Evolutionary conservation across 2,888 invertebrate genomes (phyloP).

Genomic region (Helobdella robusta): DNA sequence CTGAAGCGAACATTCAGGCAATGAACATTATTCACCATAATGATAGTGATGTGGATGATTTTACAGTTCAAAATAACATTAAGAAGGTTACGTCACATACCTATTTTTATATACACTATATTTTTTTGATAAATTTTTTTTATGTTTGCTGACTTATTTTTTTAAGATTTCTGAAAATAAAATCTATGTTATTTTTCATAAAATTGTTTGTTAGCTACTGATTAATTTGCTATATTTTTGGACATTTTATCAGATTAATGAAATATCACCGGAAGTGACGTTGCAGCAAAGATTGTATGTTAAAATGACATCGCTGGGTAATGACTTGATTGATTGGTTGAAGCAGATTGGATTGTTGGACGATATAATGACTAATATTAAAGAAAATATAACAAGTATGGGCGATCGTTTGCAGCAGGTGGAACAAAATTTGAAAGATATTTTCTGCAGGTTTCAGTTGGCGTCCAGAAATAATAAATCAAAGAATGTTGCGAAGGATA

Average conservation of each 20-base stretch:
- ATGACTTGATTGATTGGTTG: slow-evolving; percentile 4
- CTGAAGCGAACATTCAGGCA: not conserved
- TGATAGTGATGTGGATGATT: no score
- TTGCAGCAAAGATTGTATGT: not conserved
- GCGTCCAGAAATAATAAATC: no score
- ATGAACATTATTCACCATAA: no score
- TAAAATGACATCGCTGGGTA: not conserved
- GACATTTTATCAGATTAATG: not conserved
- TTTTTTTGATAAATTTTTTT: not conserved
- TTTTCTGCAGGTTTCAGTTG: no score
- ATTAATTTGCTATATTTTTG: not conserved
- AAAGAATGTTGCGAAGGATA: slow-evolving; percentile 3
- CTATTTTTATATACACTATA: not conserved
- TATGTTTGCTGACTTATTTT: not conserved
- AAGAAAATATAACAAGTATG: not conserved
- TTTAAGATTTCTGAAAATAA: not conserved
- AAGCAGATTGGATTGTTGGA: not conserved
- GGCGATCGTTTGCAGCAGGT: not conserved
- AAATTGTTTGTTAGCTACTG: not conserved
- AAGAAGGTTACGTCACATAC: not conserved
- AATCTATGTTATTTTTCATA: not conserved
- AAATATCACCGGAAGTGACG: not conserved
- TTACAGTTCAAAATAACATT: no score
- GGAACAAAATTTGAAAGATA: not conserved
- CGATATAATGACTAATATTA: not conserved